phyloP scores from a whole-genome alignment of 37 sponge, comb jelly and placozoan species.

The Corticium candelabrum region DNA sequence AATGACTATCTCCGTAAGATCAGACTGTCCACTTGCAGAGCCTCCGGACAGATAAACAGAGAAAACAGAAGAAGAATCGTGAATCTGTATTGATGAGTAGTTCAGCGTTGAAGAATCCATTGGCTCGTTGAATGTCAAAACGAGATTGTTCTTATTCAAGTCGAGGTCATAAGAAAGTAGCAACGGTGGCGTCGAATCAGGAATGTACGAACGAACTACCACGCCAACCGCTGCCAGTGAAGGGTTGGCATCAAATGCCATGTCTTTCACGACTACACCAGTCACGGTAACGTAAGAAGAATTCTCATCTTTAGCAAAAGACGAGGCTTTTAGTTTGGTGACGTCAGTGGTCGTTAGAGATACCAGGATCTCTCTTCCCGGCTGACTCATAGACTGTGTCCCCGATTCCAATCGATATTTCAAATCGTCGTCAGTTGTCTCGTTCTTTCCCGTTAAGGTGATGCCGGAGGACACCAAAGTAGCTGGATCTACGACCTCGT shows the following conservation, averaged over 20 bases:
- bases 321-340: constrained; percentile 32
- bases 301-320: constrained; percentile 42
- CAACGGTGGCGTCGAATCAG: constrained; percentile 40
- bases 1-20: neutral
- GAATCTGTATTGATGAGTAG: neutral
- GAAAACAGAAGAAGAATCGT: neutral
- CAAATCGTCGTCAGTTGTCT: constrained; percentile 19
- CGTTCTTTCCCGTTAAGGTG: constrained; percentile 58
- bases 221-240: constrained; percentile 6
- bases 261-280: constrained; percentile 39
- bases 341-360: constrained; percentile 35
- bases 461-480: constrained; percentile 56
- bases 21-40: neutral
- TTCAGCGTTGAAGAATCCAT: constrained; percentile 26
- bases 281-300: constrained; percentile 49
- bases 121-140: constrained; percentile 72
- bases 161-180: constrained; percentile 41
- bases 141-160: constrained; percentile 42
- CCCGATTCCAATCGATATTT: constrained; percentile 2
- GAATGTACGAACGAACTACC: constrained; percentile 33
- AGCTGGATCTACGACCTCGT: constrained; percentile 63
- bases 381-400: neutral
- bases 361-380: constrained; percentile 34
- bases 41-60: neutral
- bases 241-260: constrained; percentile 45